Percentiles rank a stretch among this genome's conserved stretches.
phyloP scores from a whole-genome alignment of 2,113 vertebrate genomes.

The Neogobius melanostomus region DNA sequence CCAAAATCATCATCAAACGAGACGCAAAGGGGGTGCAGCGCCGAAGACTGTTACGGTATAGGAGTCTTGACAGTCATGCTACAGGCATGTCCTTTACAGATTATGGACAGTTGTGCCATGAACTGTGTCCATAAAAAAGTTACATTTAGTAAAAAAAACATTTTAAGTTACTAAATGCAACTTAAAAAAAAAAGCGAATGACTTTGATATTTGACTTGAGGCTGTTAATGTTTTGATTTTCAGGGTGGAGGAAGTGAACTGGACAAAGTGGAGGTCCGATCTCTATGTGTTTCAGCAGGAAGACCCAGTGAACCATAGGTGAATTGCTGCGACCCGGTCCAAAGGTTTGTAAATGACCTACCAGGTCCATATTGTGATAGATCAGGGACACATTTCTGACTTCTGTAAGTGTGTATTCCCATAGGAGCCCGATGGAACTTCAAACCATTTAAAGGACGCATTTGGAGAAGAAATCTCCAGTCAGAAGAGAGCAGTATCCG shows the following conservation, averaged over 20 bases:
- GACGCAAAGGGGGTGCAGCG: neutral
- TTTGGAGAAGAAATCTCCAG: neutral
- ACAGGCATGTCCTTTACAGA: too few species aligned
- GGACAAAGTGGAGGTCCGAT: conserved; percentile 2
- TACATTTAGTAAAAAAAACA: too few species aligned
- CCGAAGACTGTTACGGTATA: neutral
- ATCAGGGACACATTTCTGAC: neutral
- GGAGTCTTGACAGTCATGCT: too few species aligned
- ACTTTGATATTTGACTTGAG: neutral
- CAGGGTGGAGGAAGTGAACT: conserved; percentile 9
- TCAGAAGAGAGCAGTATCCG: neutral
- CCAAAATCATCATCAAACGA: neutral
- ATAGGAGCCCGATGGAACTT: neutral
- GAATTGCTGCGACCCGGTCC: neutral
- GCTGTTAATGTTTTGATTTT: neutral
- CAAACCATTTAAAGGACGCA: neutral
- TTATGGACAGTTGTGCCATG: too few species aligned
- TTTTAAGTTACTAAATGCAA: too few species aligned
- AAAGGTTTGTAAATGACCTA: neutral
- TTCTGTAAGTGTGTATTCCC: neutral
- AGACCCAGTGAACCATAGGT: neutral
- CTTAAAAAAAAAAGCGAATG: too few species aligned
- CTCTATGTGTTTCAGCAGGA: conserved; percentile 2
- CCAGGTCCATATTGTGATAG: neutral
- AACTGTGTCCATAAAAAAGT: too few species aligned